Base-by-base conservation (phyloP, 1,140 invertebrate genomes). In the Achroia grisella region DNA sequence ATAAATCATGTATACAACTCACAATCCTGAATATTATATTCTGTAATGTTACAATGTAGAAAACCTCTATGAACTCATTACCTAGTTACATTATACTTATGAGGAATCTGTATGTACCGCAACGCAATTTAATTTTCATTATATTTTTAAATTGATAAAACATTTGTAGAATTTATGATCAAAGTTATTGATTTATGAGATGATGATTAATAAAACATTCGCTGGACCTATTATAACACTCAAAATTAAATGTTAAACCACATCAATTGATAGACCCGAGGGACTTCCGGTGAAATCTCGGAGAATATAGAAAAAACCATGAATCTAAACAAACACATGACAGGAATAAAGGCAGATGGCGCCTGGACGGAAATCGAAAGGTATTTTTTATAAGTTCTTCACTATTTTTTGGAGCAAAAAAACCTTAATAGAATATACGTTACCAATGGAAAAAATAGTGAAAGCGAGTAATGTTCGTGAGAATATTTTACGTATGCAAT, bases 321-420 rank as follows among this genome's bases (percentile, higher is more conserved):
- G 6, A 51, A 63, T 72, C 53, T 56, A 71, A 78, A 73, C 67
- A 76, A 77, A 80, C 66, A 77, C 67, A 73, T 68, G 67, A 74
- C 65, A 65, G 74, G 68, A 71, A 75, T 67, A 63, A 61, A 56
- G 57, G 71, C 80, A 81, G 80, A 80, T 81, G 80, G 77, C 77
- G 77, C 77, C 75, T 53, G 53, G 52, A 73, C 75, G 80, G 81
- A 84, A 84, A 80, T 77, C 76, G 78, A 84, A 81, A 76, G 73
- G 57, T 62, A 69, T 74, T 79, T 80, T 76, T 77, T 28, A 13
- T 31, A 11, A 11, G 17, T 8, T 52, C 34, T 37, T 40, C 36
- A 41, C 51, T 47, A 44, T 61, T 50, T n/a, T 52, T 44, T 39
- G 41, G 55, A 50, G 48, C 51, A 82, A 84, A 81, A 79, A 77